These are phyloP conservation scores for Chalcis sispes DNA, from an alignment of 2,888 invertebrate genomes.

Conservation along the genomic window DNA sequence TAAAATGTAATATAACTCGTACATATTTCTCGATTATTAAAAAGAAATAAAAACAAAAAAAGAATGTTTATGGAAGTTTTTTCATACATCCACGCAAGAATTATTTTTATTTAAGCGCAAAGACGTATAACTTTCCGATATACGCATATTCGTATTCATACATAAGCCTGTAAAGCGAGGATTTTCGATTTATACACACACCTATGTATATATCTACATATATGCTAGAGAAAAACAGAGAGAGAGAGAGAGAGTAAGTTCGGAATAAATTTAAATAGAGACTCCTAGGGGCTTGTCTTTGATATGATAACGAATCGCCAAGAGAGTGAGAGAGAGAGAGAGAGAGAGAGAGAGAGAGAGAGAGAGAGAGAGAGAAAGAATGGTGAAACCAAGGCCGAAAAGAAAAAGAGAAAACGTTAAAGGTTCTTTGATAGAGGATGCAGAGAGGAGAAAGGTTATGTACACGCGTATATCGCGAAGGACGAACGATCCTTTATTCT, in stretches of 20 bases:
- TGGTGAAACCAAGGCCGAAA: neutral
- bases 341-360: neutral
- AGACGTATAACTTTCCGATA: neutral
- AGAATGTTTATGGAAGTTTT: too few relatives aligned
- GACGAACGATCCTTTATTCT: conserved; percentile 59
- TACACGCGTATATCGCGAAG: too few relatives aligned
- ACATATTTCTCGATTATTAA: neutral
- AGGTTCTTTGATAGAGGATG: conserved; percentile 65
- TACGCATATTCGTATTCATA: conserved; percentile 10
- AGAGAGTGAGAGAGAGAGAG: conserved; percentile 42
- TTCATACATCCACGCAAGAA: neutral
- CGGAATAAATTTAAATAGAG: conserved; percentile 73
- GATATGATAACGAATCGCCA: conserved; percentile 72
- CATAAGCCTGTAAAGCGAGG: too few relatives aligned
- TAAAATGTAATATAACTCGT: too few relatives aligned
- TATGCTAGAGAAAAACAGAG: too few relatives aligned
- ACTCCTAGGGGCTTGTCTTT: conserved; percentile 64
- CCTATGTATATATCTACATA: too few relatives aligned
- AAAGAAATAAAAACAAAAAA: too few relatives aligned
- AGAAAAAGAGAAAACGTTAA: conserved; percentile 53
- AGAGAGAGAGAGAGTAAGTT: neutral
- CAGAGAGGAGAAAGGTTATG: conserved; percentile 50
- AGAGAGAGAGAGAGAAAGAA: neutral
- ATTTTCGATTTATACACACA: conserved; percentile 1
- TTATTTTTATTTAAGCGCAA: conserved; percentile 2